A percentile compares a stretch with the other conserved stretches of the same genome.
Conservation (phyloP, 1,140 invertebrate species). For the Ceratina australensis region DNA sequence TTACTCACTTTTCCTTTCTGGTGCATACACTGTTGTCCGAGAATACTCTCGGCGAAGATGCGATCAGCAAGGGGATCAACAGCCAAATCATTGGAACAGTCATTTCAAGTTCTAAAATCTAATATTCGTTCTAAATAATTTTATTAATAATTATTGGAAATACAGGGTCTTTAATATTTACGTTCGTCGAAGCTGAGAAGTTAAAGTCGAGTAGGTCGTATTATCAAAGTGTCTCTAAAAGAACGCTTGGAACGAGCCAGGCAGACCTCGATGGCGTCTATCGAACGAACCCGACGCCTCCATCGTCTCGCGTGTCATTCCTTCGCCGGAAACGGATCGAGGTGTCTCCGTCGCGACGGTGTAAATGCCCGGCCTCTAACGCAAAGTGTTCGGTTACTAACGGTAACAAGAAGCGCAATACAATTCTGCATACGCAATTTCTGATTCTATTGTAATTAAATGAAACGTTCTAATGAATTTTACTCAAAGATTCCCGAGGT, state of each 20-base stretch:
- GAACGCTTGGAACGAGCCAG: background rate
- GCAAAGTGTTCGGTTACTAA: constrained; percentile 47
- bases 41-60: constrained; percentile 70
- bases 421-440: background rate
- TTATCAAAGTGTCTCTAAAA: constrained; percentile 11
- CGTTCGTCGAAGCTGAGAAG: background rate
- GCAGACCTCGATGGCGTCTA: background rate
- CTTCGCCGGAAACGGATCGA: constrained; percentile 24
- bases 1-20: constrained; percentile 76
- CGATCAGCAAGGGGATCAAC: constrained; percentile 15
- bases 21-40: constrained; percentile 76
- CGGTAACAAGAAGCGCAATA: constrained; percentile 13
- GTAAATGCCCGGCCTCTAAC: constrained; percentile 25
- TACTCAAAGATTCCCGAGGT: no score
- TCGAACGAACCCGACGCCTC: constrained; percentile 1
- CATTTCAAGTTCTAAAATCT: constrained; percentile 37
- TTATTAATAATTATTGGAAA: background rate
- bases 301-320: constrained; percentile 35
- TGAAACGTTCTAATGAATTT: no score
- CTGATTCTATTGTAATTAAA: background rate
- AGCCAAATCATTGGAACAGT: constrained; percentile 21
- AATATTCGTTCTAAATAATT: background rate
- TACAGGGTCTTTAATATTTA: background rate
- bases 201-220: background rate
- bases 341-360: constrained; percentile 17